Conservation (phyloP, 1,140 invertebrate genomes). For the Limonius californicus region DNA sequence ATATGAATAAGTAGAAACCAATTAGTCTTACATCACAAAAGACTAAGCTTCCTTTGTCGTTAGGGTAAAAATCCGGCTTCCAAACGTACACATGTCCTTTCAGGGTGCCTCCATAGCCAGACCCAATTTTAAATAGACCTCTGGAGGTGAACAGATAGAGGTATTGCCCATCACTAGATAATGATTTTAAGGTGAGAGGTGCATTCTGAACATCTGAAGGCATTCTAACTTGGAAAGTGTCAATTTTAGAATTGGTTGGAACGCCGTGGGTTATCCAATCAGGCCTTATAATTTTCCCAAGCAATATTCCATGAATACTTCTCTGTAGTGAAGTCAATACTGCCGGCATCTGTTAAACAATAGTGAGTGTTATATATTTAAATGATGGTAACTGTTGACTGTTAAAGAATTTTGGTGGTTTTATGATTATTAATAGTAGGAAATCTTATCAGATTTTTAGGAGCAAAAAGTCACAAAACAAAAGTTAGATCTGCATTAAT, state of each 20-base stretch:
- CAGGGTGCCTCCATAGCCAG: constrained; percentile 86
- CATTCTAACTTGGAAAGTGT: constrained; percentile 61
- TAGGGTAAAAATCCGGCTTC: constrained; percentile 75
- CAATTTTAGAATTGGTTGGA: constrained; percentile 69
- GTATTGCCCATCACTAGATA: constrained; percentile 84
- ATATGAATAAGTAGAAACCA: constrained; percentile 47
- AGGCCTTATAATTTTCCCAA: constrained; percentile 77
- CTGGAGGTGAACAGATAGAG: constrained; percentile 78
- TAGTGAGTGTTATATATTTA: constrained; percentile 9
- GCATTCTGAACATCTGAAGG: constrained; percentile 47
- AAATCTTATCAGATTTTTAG: not conserved
- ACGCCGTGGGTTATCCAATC: constrained; percentile 88
- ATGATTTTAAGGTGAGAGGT: constrained; percentile 53
- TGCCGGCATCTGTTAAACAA: constrained; percentile 72
- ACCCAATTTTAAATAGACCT: constrained; percentile 85
- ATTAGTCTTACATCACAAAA: constrained; percentile 69
- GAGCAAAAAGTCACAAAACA: too few species aligned
- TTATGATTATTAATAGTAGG: too few species aligned
- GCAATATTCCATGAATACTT: constrained; percentile 81
- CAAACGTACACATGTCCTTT: constrained; percentile 81
- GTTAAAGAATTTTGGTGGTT: too few species aligned
- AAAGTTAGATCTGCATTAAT: too few species aligned
- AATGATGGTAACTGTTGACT: not conserved
- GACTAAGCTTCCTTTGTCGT: constrained; percentile 77
- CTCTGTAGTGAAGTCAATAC: constrained; percentile 83